Base-by-base conservation (phyloP, 1,140 invertebrate genomes). In the Polyergus mexicanus region DNA sequence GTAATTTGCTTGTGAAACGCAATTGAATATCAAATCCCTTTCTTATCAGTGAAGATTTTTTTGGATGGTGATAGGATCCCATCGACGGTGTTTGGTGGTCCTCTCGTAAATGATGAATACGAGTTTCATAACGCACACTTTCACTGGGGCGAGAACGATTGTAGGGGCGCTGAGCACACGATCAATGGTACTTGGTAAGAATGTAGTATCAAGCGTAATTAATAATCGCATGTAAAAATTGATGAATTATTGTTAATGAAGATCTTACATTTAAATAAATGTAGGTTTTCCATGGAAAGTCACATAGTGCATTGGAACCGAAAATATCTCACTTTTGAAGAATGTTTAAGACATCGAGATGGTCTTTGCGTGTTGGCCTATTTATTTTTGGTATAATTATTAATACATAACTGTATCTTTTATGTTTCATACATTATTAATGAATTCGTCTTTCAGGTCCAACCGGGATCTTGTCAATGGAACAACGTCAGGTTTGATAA, bases 301-400 rank as follows among this genome's bases (percentile, higher is more conserved):
- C 98, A 98, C 90, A 96, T 97, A 25, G 97, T 98, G 0, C 97
- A 98, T 92, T 98, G 96, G 92, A 98, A 98, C 85, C 96, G 96
- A 86, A 97, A 97, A 92, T 98, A 98, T 90, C 94, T 94, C 7
- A 96, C 95, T 4, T 95, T 97, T 83, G 95, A 96, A 38, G 96
- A 97, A 62, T 97, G 97, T 6, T 95, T 96, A 0, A 96, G 96
- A 16, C 96, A 98, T 84, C 95, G 96, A 3, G 98, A 98, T 92
- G 98, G 98, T 6, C 89, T 98, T 54, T 97, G 97, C 7, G 97
- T 98, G 0, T 94, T 98, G 3, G 97, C 96, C 0, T 97, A 98
- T 88, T 96, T 98, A 19, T 95, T 98, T 47, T 95, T 97, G 92
- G 97, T 96, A 91, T 87, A 51, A 0, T 5, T 19, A 54, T 10